Base-by-base conservation (phyloP, 2,113 vertebrate species). In the Mobula birostris region DNA sequence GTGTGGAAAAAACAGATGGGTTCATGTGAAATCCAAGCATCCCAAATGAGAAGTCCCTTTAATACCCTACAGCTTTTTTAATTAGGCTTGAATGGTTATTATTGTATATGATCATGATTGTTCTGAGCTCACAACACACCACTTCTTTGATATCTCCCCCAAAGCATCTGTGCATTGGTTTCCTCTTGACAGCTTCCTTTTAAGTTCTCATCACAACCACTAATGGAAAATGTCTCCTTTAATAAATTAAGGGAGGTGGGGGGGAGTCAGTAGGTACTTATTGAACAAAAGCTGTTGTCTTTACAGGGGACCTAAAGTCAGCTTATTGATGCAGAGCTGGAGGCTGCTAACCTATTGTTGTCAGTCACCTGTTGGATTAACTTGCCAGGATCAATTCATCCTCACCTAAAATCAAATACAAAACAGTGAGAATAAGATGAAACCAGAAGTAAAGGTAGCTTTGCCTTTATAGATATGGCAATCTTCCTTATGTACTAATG, bases 101-200 rank as follows among this genome's bases (percentile, higher is more conserved):
- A 61, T 87, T 87, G 85, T 63, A 17, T 90, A 63, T 19, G 61
- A 32, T 90, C 40, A 61, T 90, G 85, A 90, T 90, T 90, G 61
- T 90, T 90, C 61, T 68, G 85, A 90, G 63, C 61, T 63, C 14
- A 66, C 61, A 66, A 90, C 85, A 90, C 63, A 66, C 66, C 85
- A 90, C 29, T 90, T 68, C 85, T 66, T 88, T 90, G 85, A 90
- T 61, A 66, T 90, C 85, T 90, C 85, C 85, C 85, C 85, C 63
- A 90, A 66, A n/a, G 61, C 85, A 90, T 68, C 85, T 66, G 85
- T 90, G 85, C 85, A 63, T 90, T 19, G 61, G 61, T 66, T 90
- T 90, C 85, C 85, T 32, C 61, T 90, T 90, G 85, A 66, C n/a
- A 90, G 85, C 85, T 90, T 90, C 85, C 61, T 68, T 90, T 90